phyloP scores from a whole-genome alignment of 2,797 vertebrate genomes.

The Falco concolor region DNA sequence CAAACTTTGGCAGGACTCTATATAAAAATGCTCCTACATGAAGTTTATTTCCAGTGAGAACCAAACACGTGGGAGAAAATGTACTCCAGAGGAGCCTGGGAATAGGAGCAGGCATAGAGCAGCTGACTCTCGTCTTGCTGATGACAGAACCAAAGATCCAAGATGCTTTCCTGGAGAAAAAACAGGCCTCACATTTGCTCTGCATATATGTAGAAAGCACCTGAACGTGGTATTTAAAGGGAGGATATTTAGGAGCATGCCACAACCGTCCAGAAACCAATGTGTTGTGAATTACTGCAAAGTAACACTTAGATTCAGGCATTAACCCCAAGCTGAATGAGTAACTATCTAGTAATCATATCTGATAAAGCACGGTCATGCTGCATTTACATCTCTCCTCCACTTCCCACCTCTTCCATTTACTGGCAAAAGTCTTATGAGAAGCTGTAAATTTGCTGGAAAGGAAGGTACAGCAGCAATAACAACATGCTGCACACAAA shows the following conservation, averaged over 20 bases:
- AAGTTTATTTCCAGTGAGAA: not conserved
- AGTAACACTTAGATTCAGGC: not conserved
- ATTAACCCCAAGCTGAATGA: not conserved
- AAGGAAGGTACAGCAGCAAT: not conserved
- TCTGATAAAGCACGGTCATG: not conserved
- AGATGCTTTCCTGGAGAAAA: not conserved
- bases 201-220: slow-evolving; percentile 1
- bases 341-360: not conserved
- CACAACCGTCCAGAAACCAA: not conserved
- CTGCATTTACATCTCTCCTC: not conserved
- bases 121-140: not conserved
- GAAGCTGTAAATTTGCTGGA: not conserved
- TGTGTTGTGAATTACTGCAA: not conserved
- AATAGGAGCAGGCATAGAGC: not conserved
- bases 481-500: not conserved
- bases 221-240: not conserved
- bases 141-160: not conserved
- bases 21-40: not conserved
- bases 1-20: not conserved
- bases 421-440: not conserved
- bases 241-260: not conserved
- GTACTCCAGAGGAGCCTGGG: not conserved
- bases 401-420: not conserved
- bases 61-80: not conserved
- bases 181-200: not conserved